Base-by-base conservation (phyloP, 64 coral and sea anemone genomes). In the Orbicella faveolata region DNA sequence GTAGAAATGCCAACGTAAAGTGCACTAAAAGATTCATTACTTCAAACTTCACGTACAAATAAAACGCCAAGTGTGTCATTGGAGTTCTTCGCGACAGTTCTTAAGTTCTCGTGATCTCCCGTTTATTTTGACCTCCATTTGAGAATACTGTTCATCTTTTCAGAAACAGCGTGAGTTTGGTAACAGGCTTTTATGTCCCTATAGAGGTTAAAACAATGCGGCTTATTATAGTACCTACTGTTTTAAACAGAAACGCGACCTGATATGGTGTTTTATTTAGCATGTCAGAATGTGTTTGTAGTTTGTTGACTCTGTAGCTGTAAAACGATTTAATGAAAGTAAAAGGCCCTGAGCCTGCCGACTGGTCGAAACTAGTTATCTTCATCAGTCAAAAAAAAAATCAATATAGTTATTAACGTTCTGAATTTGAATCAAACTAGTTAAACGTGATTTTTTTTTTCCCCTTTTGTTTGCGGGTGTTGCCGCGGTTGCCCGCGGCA, bases 281-380 rank as follows among this genome's bases (percentile, higher is more conserved):
- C 63, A 52, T 73, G 61, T 85, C 65, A 65, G 13, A 72, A 25
- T 44, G 65, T 41, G 65, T 53, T 85, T 26, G 63, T 52, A 85
- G 39, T 70, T 85, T 85, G 65, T 85, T 85, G 82, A 85, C 82
- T 85, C 82, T 85, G 65, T n/a, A 15, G 61, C 77, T 68, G 35
- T 65, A 67, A 83, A 81, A 63, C 79, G 54, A 65, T 85, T 85
- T 72, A 73, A 72, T 85, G 36, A 48, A 26, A 52, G 61, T 3
- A 72, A n/a, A 72, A 72, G 14, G 0, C 39, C 82, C 53, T 65
- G 36, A 61, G 3, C 23, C 2, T 37, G 36, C 17, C 82, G 39
- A 73, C 61, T 7, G n/a, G 64, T 73, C 4, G 63, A 64, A 39
- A 16, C 23, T 64, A 34, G 79, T 64, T 82, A 64, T 30, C 5